Evolutionary conservation across 2,113 vertebrate species (phyloP).

Genomic region (Chaetodon auriga): DNA sequence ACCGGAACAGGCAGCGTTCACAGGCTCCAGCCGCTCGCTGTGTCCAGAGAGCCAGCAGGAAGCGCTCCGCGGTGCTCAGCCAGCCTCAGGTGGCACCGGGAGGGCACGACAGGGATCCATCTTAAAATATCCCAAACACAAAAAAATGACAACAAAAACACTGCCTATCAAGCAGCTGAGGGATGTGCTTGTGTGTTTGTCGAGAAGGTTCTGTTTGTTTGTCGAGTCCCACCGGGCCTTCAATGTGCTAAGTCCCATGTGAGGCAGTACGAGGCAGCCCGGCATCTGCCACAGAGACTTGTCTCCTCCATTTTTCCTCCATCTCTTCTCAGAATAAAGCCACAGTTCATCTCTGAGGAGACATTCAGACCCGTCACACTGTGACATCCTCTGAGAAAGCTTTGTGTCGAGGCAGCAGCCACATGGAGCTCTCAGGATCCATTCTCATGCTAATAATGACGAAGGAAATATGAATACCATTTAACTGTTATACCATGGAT

Average conservation of each 20-base stretch:
- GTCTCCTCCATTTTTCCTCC: conserved; percentile 26
- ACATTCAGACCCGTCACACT: conserved; percentile 17
- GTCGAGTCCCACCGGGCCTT: conserved; percentile 52
- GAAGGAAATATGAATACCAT: conserved; percentile 20
- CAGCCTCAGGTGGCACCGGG: conserved; percentile 48
- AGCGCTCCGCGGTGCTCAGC: conserved; percentile 30
- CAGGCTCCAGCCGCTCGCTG: conserved; percentile 19
- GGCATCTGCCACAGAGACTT: conserved; percentile 48
- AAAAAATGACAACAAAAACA: conserved; percentile 8
- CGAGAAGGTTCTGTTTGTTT: conserved; percentile 61
- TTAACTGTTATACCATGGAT: conserved; percentile 2
- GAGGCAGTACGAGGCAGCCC: conserved; percentile 45
- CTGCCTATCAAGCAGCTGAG: conserved; percentile 40
- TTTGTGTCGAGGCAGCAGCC: conserved; percentile 22
- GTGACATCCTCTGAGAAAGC: conserved; percentile 15
- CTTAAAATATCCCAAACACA: conserved; percentile 58
- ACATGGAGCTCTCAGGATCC: conserved; percentile 3
- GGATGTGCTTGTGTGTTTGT: conserved; percentile 36
- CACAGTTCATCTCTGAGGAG: conserved; percentile 31
- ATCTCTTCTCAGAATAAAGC: conserved; percentile 33
- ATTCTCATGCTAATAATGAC: conserved; percentile 17
- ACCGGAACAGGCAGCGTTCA: conserved; percentile 35
- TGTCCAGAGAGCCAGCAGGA: conserved; percentile 51
- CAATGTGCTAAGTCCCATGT: conserved; percentile 65
- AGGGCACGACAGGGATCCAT: conserved; percentile 4